Evolutionary conservation across 2,797 vertebrate species (phyloP).

Genomic region (Sarcoramphus papa): DNA sequence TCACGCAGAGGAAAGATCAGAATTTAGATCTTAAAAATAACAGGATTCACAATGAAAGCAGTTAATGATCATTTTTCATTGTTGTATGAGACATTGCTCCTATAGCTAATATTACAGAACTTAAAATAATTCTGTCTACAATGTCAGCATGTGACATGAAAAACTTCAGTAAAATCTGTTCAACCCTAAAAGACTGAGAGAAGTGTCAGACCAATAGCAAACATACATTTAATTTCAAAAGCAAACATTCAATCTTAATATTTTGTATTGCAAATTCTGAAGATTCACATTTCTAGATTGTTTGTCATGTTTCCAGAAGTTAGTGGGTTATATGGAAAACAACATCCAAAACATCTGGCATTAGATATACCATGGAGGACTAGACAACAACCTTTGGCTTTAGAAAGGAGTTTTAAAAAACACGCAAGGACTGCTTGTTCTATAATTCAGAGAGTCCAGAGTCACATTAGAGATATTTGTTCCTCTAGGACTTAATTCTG

Average conservation of each 20-base stretch:
- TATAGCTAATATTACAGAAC: not conserved
- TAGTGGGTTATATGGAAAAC: not conserved
- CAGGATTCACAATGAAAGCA: not conserved
- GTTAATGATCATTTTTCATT: not conserved
- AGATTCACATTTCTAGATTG: not conserved
- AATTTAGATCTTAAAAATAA: not conserved
- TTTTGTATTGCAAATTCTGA: conserved; percentile 12
- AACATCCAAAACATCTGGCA: not conserved
- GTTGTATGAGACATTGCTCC: not conserved
- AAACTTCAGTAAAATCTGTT: not conserved
- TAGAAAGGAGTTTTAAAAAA: not conserved
- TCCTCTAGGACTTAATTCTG: not conserved
- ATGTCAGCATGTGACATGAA: not conserved
- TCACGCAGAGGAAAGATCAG: not conserved
- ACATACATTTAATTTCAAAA: conserved; percentile 36
- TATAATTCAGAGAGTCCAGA: conserved; percentile 20
- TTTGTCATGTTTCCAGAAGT: not conserved
- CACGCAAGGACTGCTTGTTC: not conserved
- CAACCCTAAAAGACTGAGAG: not conserved
- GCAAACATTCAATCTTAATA: conserved; percentile 35
- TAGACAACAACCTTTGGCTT: not conserved
- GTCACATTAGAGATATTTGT: not conserved
- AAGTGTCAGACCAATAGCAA: not conserved
- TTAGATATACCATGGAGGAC: not conserved
- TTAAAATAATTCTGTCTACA: not conserved